A percentile compares a stretch with the other conserved stretches of the same genome.
Evolutionary conservation across 2,888 invertebrate genomes (phyloP).

Genomic region (Venustoraphidia nigricollis): DNA sequence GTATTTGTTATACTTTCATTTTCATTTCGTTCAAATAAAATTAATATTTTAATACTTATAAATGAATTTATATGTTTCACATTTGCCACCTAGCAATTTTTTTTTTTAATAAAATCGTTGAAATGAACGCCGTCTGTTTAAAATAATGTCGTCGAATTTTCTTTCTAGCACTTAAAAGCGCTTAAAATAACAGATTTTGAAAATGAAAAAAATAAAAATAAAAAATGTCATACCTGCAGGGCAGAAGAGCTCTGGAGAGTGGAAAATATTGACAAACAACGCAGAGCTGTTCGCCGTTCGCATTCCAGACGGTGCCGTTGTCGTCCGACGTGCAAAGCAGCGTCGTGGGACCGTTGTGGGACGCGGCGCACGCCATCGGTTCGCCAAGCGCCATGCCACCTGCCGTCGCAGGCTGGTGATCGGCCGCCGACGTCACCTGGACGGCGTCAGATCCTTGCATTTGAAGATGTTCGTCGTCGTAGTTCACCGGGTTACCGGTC

Average conservation of each 20-base stretch:
- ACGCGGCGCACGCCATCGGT: slow-evolving; percentile 27
- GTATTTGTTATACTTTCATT: no score
- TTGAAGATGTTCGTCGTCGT: slow-evolving; percentile 33
- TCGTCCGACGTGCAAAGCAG: slow-evolving; percentile 16
- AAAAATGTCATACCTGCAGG: slow-evolving; percentile 36
- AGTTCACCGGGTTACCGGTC: slow-evolving; percentile 44
- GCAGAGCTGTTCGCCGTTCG: slow-evolving; percentile 47
- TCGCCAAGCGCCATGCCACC: slow-evolving; percentile 32
- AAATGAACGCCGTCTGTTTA: no score
- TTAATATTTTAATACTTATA: no score
- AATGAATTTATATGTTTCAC: no score
- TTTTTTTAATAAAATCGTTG: no score
- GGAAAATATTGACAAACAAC: slow-evolving; percentile 71
- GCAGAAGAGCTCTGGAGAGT: slow-evolving; percentile 62
- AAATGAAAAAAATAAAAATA: slow-evolving; percentile 6
- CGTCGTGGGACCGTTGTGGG: not conserved
- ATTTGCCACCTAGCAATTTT: no score
- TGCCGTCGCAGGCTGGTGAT: not conserved
- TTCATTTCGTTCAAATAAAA: no score
- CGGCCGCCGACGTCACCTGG: slow-evolving; percentile 13
- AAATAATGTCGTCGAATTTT: no score
- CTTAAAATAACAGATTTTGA: no score
- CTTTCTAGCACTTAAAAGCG: no score
- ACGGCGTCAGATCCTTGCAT: slow-evolving; percentile 28
- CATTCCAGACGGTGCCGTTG: slow-evolving; percentile 32